Evolutionary conservation across 2,888 invertebrate genomes (phyloP).

Genomic region (Aporophyla nigra): DNA sequence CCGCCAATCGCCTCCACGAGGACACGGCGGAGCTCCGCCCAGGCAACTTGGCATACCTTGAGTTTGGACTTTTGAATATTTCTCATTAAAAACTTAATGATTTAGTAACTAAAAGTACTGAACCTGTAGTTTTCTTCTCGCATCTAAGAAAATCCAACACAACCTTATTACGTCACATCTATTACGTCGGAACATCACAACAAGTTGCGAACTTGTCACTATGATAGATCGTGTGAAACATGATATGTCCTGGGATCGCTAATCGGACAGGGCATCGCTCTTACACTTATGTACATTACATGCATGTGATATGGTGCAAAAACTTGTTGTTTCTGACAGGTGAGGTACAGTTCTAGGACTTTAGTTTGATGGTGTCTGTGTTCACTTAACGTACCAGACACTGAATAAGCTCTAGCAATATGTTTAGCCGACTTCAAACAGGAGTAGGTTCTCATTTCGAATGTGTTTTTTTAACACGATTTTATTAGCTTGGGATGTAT

Average conservation of each 20-base stretch:
- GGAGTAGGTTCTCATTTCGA: too few species aligned
- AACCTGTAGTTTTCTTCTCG: not conserved
- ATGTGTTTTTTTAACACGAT: too few species aligned
- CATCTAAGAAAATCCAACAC: not conserved
- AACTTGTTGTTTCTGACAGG: constrained; percentile 46
- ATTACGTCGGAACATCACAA: constrained; percentile 35
- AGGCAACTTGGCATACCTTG: too few species aligned
- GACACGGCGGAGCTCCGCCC: too few species aligned
- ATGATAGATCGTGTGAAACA: constrained; percentile 62
- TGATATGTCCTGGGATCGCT: constrained; percentile 47
- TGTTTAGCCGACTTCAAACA: not conserved
- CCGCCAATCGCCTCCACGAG: too few species aligned
- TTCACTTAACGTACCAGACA: not conserved
- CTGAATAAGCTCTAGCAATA: not conserved
- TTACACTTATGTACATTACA: constrained; percentile 54
- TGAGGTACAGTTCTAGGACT: constrained; percentile 24
- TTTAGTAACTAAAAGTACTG: not conserved
- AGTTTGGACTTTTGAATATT: too few species aligned
- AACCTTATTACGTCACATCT: constrained; percentile 9
- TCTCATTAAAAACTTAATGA: too few species aligned
- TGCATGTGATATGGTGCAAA: constrained; percentile 46
- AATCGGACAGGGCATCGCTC: constrained; percentile 54
- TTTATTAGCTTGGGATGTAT: too few species aligned
- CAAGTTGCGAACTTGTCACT: constrained; percentile 42
- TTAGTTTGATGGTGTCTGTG: constrained; percentile 2